Conservation (phyloP, 2,113 vertebrate genomes). For the Aplodontia rufa region DNA sequence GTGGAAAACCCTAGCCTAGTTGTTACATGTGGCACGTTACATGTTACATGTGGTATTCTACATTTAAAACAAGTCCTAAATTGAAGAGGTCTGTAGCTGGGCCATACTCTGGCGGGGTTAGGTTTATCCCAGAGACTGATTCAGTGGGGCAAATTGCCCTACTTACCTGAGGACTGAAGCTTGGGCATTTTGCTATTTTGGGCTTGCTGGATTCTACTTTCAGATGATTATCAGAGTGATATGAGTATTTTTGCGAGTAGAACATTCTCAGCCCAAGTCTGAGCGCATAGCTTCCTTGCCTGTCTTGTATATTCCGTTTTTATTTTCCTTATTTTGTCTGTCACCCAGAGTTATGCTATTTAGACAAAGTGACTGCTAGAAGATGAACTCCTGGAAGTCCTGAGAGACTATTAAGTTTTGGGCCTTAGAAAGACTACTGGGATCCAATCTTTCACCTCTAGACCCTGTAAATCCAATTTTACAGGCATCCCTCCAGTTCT, state of each 20-base stretch:
- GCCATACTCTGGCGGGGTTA: not conserved
- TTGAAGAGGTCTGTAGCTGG: not conserved
- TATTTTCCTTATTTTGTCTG: not conserved
- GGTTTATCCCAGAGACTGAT: not conserved
- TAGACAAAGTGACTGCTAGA: not conserved
- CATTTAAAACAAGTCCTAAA: not conserved
- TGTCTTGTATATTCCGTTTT: not conserved
- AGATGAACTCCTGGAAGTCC: conserved; percentile 4
- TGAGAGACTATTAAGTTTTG: not conserved
- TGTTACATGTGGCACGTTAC: not conserved
- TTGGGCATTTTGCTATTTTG: not conserved
- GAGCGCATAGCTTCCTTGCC: not conserved
- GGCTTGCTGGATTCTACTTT: conserved; percentile 16
- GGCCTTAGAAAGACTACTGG: not conserved
- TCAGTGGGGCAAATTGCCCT: not conserved
- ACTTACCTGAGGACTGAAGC: not conserved
- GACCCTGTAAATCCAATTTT: not conserved
- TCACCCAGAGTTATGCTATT: not conserved
- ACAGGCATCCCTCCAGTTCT: not conserved
- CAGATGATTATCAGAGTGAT: conserved; percentile 28
- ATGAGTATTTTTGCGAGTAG: not conserved
- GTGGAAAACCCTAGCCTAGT: not conserved
- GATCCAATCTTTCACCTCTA: not conserved
- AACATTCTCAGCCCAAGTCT: not conserved
- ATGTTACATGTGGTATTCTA: no score